These are phyloP conservation scores for Carollia perspicillata DNA, from an alignment of 2,113 vertebrate genomes.

Conservation along the genomic window DNA sequence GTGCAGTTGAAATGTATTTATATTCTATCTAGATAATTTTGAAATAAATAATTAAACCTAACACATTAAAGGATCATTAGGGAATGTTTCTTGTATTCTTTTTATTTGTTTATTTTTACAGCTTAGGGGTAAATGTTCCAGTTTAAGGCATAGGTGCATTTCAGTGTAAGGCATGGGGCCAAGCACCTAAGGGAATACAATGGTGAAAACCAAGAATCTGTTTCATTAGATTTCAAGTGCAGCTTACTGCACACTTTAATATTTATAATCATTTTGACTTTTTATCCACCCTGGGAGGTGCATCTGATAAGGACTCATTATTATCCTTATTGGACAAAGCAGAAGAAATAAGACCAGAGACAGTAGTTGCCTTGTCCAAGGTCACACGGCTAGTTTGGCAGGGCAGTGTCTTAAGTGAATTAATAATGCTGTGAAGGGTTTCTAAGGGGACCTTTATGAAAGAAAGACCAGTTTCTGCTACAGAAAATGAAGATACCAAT, in stretches of 20 bases:
- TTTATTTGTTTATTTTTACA: background rate
- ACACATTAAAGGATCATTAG: background rate
- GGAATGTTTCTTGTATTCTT: background rate
- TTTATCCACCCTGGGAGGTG: background rate
- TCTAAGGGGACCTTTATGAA: background rate
- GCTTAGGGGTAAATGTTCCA: background rate
- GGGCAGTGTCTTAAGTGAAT: background rate
- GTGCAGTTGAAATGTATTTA: too few species aligned
- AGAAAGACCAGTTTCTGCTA: background rate
- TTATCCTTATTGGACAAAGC: background rate
- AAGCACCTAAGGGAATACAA: background rate
- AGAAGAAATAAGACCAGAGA: background rate
- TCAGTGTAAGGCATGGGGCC: background rate
- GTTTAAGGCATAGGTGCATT: background rate
- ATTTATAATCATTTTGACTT: background rate
- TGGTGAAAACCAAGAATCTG: background rate
- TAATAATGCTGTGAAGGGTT: background rate
- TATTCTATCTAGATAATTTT: background rate
- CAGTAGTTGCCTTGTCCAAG: background rate
- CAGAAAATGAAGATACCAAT: background rate
- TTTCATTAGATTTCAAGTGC: background rate
- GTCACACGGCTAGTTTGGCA: background rate
- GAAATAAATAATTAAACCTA: background rate
- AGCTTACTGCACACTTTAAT: background rate
- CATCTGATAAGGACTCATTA: background rate